A percentile compares a stretch with the other conserved stretches of the same genome.
Evolutionary conservation across 2,888 invertebrate genomes (phyloP).

Genomic region (Nebria brevicollis): DNA sequence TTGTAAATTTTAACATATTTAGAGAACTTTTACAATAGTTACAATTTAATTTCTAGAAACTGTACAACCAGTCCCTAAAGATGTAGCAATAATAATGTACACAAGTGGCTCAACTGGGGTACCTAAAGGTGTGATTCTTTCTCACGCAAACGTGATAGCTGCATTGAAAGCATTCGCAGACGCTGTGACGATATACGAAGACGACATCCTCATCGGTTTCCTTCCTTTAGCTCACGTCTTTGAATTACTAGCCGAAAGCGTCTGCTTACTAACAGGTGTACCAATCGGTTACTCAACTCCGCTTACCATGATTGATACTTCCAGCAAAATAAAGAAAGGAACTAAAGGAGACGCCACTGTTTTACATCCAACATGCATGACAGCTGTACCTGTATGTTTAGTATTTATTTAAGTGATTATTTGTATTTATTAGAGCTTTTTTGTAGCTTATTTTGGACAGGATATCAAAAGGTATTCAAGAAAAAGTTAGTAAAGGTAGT

Average conservation of each 20-base stretch:
- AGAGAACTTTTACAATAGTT: not conserved
- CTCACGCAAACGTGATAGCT: conserved; percentile 83
- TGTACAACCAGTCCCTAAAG: conserved; percentile 73
- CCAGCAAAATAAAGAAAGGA: conserved; percentile 96
- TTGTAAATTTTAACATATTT: not conserved
- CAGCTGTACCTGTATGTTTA: conserved; percentile 88
- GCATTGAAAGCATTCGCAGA: conserved; percentile 86
- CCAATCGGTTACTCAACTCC: conserved; percentile 97
- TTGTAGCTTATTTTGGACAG: conserved; percentile 92
- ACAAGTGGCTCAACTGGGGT: conserved; percentile 97
- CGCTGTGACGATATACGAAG: conserved; percentile 74
- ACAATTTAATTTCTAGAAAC: conserved; percentile 62
- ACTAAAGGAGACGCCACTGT: conserved; percentile 94
- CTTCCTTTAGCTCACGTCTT: conserved; percentile 97
- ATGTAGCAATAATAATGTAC: conserved; percentile 98
- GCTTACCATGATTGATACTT: conserved; percentile 89
- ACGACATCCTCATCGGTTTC: conserved; percentile 92
- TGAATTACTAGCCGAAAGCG: conserved; percentile 91
- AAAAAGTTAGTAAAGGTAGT: conserved; percentile 88
- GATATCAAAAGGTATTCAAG: conserved; percentile 96
- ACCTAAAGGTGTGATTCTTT: conserved; percentile 89
- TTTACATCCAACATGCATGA: conserved; percentile 92
- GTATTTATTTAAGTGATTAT: not conserved
- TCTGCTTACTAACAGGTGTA: conserved; percentile 85
- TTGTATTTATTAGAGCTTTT: not conserved